Evolutionary conservation across 2,888 invertebrate species (phyloP).

Genomic region (Listrodromus nycthemerus): DNA sequence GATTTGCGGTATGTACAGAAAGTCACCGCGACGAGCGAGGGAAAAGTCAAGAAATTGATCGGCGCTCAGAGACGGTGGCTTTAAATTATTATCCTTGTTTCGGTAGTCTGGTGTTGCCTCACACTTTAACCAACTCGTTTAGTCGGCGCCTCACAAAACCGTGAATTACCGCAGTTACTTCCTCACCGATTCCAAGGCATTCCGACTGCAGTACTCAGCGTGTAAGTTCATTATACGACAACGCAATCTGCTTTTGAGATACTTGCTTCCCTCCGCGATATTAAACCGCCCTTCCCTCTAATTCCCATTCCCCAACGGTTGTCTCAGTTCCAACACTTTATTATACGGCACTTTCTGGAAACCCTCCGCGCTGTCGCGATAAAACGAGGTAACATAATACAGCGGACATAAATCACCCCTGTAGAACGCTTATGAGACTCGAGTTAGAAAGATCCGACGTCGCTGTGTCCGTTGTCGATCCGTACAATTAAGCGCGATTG

Average conservation of each 20-base stretch:
- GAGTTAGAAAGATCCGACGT: background rate
- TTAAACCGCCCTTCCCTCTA: background rate
- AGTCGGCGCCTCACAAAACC: background rate
- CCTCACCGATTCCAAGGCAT: background rate
- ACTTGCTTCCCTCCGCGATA: background rate
- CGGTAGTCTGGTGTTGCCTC: background rate
- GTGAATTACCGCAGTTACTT: background rate
- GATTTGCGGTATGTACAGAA: background rate
- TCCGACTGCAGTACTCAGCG: background rate
- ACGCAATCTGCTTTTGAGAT: conserved; percentile 8
- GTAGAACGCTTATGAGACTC: background rate
- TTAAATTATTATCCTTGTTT: background rate
- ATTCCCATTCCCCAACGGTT: background rate
- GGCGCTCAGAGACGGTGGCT: background rate
- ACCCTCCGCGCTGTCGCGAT: background rate
- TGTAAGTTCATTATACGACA: conserved; percentile 1
- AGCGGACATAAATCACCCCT: background rate
- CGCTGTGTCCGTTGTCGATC: background rate
- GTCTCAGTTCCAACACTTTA: background rate
- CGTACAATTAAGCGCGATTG: background rate
- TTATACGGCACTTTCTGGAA: background rate
- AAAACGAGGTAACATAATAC: background rate
- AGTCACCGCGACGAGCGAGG: background rate
- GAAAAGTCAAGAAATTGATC: background rate
- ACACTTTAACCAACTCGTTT: background rate